Percentiles rank a stretch among this genome's conserved stretches.
Evolutionary conservation across 2,888 invertebrate species (phyloP).

Genomic region (Cheilosia vulpina): DNA sequence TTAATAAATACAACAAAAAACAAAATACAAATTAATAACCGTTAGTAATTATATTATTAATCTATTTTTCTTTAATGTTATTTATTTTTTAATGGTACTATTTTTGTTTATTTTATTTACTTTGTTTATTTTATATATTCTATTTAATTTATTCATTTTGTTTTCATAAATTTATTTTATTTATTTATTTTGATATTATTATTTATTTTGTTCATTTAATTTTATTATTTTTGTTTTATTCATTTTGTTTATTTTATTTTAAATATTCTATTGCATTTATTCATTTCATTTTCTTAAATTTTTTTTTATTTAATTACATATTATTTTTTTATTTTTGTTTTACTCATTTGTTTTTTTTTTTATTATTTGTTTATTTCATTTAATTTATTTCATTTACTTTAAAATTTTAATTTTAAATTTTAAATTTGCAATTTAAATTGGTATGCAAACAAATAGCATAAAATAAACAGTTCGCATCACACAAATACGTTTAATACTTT

Average conservation of each 20-base stretch:
- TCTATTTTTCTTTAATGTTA: not conserved
- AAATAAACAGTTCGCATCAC: no score
- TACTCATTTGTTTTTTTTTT: no score
- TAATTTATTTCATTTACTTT: not conserved
- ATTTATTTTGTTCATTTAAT: slow-evolving; percentile 2
- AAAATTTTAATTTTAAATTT: no score
- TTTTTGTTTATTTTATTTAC: not conserved
- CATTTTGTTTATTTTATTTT: slow-evolving; percentile 4
- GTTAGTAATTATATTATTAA: not conserved
- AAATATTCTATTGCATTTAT: not conserved
- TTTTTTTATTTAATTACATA: not conserved
- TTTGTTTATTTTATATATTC: slow-evolving; percentile 2
- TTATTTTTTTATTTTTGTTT: not conserved
- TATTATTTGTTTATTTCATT: not conserved
- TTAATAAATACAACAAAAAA: no score
- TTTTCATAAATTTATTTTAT: not conserved
- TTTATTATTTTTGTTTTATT: slow-evolving; percentile 10
- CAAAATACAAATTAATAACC: no score
- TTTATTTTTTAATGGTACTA: not conserved
- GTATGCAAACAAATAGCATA: no score
- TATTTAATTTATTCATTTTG: slow-evolving; percentile 1
- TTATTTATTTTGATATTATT: not conserved
- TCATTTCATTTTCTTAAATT: not conserved
- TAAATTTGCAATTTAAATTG: no score
- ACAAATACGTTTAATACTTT: no score